Base-by-base conservation (phyloP, 2,797 vertebrate species). In the Dendrocincla tyrannina region DNA sequence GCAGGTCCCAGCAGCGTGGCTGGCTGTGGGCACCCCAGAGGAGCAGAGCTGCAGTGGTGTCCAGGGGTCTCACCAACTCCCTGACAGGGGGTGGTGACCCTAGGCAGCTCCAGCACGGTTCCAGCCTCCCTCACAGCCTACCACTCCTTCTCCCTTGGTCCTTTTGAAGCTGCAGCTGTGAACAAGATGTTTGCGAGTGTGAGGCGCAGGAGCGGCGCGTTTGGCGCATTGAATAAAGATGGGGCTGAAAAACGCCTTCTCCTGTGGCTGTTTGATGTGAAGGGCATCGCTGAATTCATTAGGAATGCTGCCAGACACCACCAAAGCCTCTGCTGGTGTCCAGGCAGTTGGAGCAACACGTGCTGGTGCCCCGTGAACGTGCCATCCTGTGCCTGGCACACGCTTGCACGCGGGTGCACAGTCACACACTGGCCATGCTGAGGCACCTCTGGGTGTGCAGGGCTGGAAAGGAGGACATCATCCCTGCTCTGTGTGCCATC, bases 101-200 rank as follows among this genome's bases (percentile, higher is more conserved):
- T 37, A 32, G 49, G 27, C 55, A 60, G 55, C 47, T 52, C 52
- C 77, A 59, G 44, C 1, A 7, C 0, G 0, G 17, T 37, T 64
- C 0, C 2, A 58, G 58, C 79, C 72, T 77, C 73, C 73, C 33
- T 46, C 59, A 59, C 63, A 63, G 63, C 39, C 68, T 39, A 80
- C 59, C 37, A 52, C 70, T 73, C 76, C 70, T 77, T 49, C 68
- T 66, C 55, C 60, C 60, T 44, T 2, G 25, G 44, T 42, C 53
- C 64, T 77, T 96, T 88, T 90, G 96, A 93, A 95, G 85, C 83
- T 46, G 56, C 93, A 91, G 92, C 92, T 95, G 92, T 22, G 52
- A 88, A 67, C 76, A 81, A 95, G 69, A 84, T 72, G 88, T 85
- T 94, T 89, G 88, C 13, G 37, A 75, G 75, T 58, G 68, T 41